Percentiles rank a stretch among this genome's conserved stretches.
phyloP scores from a whole-genome alignment of 1,140 invertebrate species.

The Drosophila murphyi region DNA sequence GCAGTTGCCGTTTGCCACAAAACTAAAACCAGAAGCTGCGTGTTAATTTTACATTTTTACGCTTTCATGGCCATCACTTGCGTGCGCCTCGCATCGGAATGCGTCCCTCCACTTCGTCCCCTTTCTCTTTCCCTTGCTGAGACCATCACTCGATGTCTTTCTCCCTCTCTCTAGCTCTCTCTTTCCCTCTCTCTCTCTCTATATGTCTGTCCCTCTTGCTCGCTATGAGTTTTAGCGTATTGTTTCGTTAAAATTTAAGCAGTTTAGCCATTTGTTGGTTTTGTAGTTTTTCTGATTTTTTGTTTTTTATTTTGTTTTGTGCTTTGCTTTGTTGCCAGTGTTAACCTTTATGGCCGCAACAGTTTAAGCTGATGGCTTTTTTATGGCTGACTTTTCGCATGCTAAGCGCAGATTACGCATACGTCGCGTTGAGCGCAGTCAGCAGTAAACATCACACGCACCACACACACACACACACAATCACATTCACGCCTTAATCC shows the following conservation, averaged over 20 bases:
- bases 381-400: conserved; percentile 77
- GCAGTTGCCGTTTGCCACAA: conserved; percentile 58
- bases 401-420: conserved; percentile 80
- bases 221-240: conserved; percentile 58
- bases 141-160: conserved; percentile 22
- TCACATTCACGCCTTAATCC: conserved; percentile 4
- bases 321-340: conserved; percentile 48
- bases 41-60: conserved; percentile 83
- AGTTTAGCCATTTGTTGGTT: conserved; percentile 61
- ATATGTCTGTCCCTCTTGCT: conserved; percentile 3
- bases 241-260: conserved; percentile 80
- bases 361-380: conserved; percentile 80
- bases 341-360: conserved; percentile 81
- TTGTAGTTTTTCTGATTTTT: conserved; percentile 35
- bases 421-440: conserved; percentile 54
- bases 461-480: conserved; percentile 9
- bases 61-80: conserved; percentile 81
- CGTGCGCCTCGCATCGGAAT: conserved; percentile 70
- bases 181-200: not conserved
- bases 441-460: conserved; percentile 42
- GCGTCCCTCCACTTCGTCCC: conserved; percentile 23
- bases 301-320: conserved; percentile 9
- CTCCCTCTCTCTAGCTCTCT: not conserved
- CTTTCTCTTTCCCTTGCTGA: not conserved
- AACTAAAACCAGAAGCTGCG: conserved; percentile 82